These are phyloP conservation scores for Zosterops hypoxanthus DNA, from an alignment of 2,113 vertebrate species.

Conservation along the genomic window DNA sequence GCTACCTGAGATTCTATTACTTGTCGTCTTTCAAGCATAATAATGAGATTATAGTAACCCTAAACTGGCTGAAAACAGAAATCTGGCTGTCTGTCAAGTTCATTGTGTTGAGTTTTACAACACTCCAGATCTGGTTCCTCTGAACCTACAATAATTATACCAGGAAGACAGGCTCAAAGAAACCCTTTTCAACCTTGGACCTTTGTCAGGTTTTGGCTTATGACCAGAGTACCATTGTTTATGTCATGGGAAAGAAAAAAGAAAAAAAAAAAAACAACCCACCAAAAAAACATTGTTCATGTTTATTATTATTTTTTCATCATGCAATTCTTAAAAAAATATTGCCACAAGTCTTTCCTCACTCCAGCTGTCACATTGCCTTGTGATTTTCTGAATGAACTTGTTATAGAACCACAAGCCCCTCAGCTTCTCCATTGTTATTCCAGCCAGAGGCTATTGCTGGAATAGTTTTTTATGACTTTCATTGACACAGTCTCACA, in stretches of 20 bases:
- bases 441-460: neutral
- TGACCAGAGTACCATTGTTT: conserved; percentile 45
- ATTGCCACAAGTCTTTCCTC: neutral
- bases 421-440: neutral
- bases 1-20: conserved; percentile 89
- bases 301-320: conserved; percentile 50
- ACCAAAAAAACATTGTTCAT: neutral
- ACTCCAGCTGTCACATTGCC: neutral
- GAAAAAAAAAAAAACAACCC: fast-evolving
- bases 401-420: neutral
- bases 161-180: conserved; percentile 74
- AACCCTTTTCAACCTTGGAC: conserved; percentile 64
- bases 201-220: conserved; percentile 65
- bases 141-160: conserved; percentile 78
- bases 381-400: conserved; percentile 29
- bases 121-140: conserved; percentile 82
- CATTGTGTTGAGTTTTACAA: conserved; percentile 84
- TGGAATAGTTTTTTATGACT: neutral
- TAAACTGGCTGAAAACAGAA: conserved; percentile 88
- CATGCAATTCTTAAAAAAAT: neutral
- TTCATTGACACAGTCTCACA: neutral
- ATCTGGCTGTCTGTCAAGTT: conserved; percentile 89
- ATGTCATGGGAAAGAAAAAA: conserved; percentile 38
- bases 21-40: conserved; percentile 90
- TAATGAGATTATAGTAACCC: conserved; percentile 91